Conservation (phyloP, 2,888 invertebrate genomes). For the Argyresthia albistria region DNA sequence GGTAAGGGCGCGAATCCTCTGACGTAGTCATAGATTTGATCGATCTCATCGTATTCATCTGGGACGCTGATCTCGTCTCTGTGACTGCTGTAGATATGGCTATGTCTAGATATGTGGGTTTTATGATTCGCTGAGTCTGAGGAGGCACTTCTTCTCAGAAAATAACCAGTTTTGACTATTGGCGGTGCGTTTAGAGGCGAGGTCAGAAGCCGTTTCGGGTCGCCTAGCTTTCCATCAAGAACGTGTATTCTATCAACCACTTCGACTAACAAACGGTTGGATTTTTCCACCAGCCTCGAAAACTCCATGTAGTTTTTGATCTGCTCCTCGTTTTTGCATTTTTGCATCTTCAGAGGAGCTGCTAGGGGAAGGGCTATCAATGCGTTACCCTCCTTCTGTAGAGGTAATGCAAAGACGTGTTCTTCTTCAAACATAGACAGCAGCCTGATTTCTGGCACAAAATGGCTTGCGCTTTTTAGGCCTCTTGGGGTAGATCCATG, state of each 20-base stretch:
- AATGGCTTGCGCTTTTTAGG: conserved; percentile 84
- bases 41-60: conserved; percentile 95
- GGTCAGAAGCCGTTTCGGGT: conserved; percentile 64
- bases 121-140: conserved; percentile 80
- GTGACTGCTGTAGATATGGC: conserved; percentile 68
- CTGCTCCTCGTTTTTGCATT: conserved; percentile 86
- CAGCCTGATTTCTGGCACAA: conserved; percentile 87
- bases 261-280: conserved; percentile 79
- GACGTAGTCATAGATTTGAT: conserved; percentile 97
- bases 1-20: conserved; percentile 93
- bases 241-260: conserved; percentile 88
- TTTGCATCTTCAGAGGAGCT: conserved; percentile 87
- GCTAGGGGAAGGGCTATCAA: conserved; percentile 88
- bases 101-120: conserved; percentile 63
- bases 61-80: conserved; percentile 78
- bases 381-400: conserved; percentile 84
- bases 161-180: conserved; percentile 76
- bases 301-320: conserved; percentile 83
- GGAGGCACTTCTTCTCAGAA: conserved; percentile 83
- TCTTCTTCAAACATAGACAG: conserved; percentile 90
- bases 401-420: conserved; percentile 85
- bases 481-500: conserved; percentile 92
- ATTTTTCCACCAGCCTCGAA: conserved; percentile 83
- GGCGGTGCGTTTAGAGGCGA: conserved; percentile 54
- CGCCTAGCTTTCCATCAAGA: conserved; percentile 85